phyloP scores from a whole-genome alignment of 2,113 vertebrate genomes.

The Sciurus niger region DNA sequence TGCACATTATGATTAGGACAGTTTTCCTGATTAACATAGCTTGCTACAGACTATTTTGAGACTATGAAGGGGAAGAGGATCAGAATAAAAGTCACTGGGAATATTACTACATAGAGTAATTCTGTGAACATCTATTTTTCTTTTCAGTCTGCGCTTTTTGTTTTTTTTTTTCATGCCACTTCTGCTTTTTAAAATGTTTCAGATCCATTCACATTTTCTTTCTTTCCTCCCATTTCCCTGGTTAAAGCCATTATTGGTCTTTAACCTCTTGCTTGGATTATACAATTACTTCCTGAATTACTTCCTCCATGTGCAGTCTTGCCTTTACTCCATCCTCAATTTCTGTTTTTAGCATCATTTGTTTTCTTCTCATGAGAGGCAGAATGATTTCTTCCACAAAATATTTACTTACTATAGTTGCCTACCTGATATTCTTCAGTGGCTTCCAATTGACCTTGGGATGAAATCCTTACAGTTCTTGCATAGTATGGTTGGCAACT shows the following conservation, averaged over 20 bases:
- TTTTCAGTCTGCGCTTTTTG: not conserved
- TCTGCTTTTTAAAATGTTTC: not conserved
- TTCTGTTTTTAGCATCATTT: conserved; percentile 15
- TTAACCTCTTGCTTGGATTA: conserved; percentile 1
- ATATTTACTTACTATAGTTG: not conserved
- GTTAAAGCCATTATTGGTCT: not conserved
- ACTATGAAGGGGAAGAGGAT: not conserved
- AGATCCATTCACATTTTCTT: not conserved
- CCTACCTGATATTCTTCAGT: not conserved
- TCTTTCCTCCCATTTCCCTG: not conserved
- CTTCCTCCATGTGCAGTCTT: not conserved
- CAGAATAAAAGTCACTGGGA: not conserved
- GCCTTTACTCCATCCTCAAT: not conserved
- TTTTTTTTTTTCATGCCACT: not conserved
- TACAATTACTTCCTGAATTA: not conserved
- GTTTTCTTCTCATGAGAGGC: conserved; percentile 23
- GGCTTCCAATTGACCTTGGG: not conserved
- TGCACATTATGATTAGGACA: not conserved
- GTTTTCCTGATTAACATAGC: not conserved
- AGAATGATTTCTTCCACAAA: conserved; percentile 14
- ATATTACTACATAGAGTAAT: not conserved
- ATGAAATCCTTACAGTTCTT: not conserved
- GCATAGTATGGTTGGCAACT: not conserved
- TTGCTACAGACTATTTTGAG: conserved; percentile 6
- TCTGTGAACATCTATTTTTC: not conserved